Evolutionary conservation across 2,888 invertebrate species (phyloP).

Genomic region (Catotricha subobsoleta): DNA sequence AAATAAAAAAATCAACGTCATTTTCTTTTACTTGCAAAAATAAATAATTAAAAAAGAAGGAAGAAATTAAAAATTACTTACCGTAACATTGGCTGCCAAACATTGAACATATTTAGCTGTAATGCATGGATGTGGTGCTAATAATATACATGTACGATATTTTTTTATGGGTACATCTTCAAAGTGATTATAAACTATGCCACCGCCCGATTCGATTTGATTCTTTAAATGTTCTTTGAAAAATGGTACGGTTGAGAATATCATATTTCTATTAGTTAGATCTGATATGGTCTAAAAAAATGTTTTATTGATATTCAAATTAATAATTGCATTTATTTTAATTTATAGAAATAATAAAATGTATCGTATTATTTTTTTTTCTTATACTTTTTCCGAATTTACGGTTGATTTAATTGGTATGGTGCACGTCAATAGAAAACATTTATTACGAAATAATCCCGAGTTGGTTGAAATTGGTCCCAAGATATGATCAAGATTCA

Average conservation of each 20-base stretch:
- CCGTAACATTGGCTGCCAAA: constrained; percentile 43
- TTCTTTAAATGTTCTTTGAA: constrained; percentile 37
- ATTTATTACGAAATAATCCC: constrained; percentile 34
- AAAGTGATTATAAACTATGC: constrained; percentile 40
- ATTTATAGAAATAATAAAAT: neutral
- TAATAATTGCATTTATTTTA: neutral
- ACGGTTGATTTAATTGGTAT: constrained; percentile 19
- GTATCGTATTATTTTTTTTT: neutral
- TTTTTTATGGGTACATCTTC: constrained; percentile 37
- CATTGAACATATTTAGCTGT: constrained; percentile 59
- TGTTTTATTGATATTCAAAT: neutral
- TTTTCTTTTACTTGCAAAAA: no score
- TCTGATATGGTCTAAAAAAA: constrained; percentile 16
- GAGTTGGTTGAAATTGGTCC: constrained; percentile 35
- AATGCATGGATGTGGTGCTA: constrained; percentile 51
- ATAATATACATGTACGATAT: constrained; percentile 36
- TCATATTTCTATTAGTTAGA: constrained; percentile 11
- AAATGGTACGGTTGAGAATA: constrained; percentile 32
- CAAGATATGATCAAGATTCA: constrained; percentile 21
- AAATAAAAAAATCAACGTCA: no score
- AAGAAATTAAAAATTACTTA: constrained; percentile 10
- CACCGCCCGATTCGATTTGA: constrained; percentile 44
- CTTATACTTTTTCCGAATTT: no score
- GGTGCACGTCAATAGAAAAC: constrained; percentile 40
- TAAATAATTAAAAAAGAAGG: neutral